Base-by-base conservation (phyloP, 2,797 vertebrate species). In the Psittacula derbiana region DNA sequence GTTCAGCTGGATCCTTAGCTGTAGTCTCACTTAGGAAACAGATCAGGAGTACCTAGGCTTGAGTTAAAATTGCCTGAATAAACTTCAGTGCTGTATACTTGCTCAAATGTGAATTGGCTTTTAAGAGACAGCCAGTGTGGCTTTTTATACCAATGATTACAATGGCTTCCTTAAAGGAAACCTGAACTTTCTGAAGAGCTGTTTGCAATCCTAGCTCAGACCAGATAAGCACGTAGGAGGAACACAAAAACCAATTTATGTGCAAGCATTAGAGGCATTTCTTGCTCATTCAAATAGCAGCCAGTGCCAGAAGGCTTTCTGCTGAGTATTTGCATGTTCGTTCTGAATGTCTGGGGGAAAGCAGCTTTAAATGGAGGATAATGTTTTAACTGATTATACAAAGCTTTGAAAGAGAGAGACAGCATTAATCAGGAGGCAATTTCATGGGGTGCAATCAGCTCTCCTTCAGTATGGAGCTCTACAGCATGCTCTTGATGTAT, bases 41-140 rank as follows among this genome's bases (percentile, higher is more conserved):
- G 4, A 49, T 40, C 38, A 0, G 0, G 14, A n/a, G 4, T 55
- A 47, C 21, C 16, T n/a, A 33, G 57, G 30, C 52, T 52, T 20
- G 23, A 79, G 49, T 41, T 79, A 38, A 16, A 94, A 72, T 17
- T 20, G 28, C 19, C 53, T 46, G 33, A 55, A 10, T 28, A n/a
- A 60, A 25, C 46, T 46, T 58, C 18, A 20, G 41, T 14, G 1
- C 44, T 44, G 20, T 36, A 4, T 19, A 6, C 15, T 71, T 47
- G 19, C 31, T 86, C 41, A 43, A 52, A 27, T 36, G 18, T 49
- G 53, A 80, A 8, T 52, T 83, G 28, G 2, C 36, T 80, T 40
- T 40, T 43, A 30, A 60, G 55, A 71, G 43, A 12, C 38, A 70
- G 16, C 23, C 36, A 28, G 46, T 2, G 16, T 41, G 79, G 49